Base-by-base conservation (phyloP, 2,888 invertebrate genomes). In the Parelbella ahira region DNA sequence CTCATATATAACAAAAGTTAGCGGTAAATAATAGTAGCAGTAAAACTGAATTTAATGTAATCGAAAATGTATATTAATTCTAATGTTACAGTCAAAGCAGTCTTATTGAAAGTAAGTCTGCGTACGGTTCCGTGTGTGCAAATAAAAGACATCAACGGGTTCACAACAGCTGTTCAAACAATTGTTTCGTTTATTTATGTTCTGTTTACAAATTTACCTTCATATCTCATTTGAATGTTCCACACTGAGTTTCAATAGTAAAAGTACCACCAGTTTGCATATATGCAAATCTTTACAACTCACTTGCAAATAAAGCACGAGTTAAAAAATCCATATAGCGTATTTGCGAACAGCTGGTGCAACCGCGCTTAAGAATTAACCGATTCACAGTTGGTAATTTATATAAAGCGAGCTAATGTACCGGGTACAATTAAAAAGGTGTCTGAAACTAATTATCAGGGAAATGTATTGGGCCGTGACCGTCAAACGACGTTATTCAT, bases 181-280 rank as follows among this genome's bases (percentile, higher is more conserved):
- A 2, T 21, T 23, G 21, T 37, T 28, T 8, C 5, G 25, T 10
- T 8, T 39, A 32, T 32, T 39, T 39, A 25, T 39, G 21, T 3
- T 27, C 33, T 41, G 33, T 41, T 41, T 41, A 41, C 41, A 34
- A 41, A 34, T 38, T 39, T 39, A 34, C 23, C 34, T 15, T 5
- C 18, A 34, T 13, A 10, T 18, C 41, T 42, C 33, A 34, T 42
- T 42, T 42, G 34, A 42, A 42, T 42, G 42, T 42, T 42, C 42
- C 34, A 25, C 42, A 10, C 28, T 9, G 6, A 11, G 28, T 23
- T 12, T 25, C 23, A 34, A 42, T 33, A 42, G 42, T 28, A 42
- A 42, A 42, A 42, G 42, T 42, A 34, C 28, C 18, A 15, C 25
- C 27, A 3, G 32, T 8, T 20, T 3, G 27, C 21, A 28, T 42